phyloP scores from a whole-genome alignment of 2,888 invertebrate species.

The Stegophylla sp. region DNA sequence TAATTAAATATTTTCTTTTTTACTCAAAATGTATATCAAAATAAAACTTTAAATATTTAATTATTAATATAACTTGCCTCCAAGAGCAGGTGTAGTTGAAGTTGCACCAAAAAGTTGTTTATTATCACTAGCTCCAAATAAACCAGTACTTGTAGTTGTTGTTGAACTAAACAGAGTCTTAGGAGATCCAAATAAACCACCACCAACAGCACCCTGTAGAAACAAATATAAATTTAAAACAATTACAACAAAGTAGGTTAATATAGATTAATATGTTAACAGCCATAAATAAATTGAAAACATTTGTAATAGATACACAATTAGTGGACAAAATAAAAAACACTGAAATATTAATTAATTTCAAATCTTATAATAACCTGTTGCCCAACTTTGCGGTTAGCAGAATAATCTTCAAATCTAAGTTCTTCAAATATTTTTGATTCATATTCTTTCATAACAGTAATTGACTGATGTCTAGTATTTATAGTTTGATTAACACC shows the following conservation, averaged over 20 bases:
- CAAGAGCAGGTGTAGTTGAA: conserved; percentile 63
- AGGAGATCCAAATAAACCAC: conserved; percentile 61
- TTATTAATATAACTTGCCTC: conserved; percentile 28
- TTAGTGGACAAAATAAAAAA: not conserved
- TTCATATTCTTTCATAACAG: conserved; percentile 99
- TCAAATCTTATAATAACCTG: conserved; percentile 63
- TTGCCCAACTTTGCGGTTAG: conserved; percentile 81
- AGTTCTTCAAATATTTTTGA: conserved; percentile 92
- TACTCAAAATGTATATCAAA: conserved; percentile 17
- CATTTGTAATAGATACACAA: not conserved
- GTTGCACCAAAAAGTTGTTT: conserved; percentile 69
- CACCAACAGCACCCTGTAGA: conserved; percentile 61
- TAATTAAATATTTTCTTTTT: not conserved
- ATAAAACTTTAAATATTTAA: not conserved
- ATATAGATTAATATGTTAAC: not conserved
- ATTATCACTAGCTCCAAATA: conserved; percentile 70
- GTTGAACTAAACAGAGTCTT: conserved; percentile 68
- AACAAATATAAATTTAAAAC: not conserved
- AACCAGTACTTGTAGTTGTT: conserved; percentile 63
- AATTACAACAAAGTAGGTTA: not conserved
- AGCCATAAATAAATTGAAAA: not conserved
- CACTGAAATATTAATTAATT: not conserved
- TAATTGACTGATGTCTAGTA: conserved; percentile 95
- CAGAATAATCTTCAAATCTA: conserved; percentile 89
- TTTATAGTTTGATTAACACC: conserved; percentile 84